phyloP scores from a whole-genome alignment of 2,113 vertebrate species.

The Calidris pugnax region DNA sequence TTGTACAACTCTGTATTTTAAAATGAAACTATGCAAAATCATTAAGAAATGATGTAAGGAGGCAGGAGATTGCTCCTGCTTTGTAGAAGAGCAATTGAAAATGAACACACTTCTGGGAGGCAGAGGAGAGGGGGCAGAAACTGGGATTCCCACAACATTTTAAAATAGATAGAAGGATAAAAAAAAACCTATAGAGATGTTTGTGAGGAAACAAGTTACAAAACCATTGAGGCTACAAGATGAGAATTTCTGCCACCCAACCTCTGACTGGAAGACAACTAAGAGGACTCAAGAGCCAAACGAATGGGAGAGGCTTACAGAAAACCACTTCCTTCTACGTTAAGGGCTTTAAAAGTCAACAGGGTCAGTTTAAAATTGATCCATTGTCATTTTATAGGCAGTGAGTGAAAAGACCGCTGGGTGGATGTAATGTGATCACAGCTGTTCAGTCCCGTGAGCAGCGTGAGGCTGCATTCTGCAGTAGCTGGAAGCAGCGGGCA shows the following conservation, averaged over 20 bases:
- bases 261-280: background rate
- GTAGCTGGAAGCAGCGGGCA: constrained; percentile 28
- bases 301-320: background rate
- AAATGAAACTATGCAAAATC: background rate
- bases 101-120: background rate
- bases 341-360: constrained; percentile 30
- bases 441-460: background rate
- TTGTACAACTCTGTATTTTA: background rate
- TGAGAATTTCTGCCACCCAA: background rate
- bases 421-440: constrained; percentile 40
- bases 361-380: constrained; percentile 53
- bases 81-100: background rate
- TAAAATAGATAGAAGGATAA: background rate
- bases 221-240: background rate
- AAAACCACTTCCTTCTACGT: background rate
- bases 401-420: background rate
- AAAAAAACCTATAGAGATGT: background rate
- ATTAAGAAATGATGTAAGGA: background rate
- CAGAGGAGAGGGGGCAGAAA: background rate
- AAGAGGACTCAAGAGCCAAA: background rate
- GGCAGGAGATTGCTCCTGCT: background rate
- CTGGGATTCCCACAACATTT: background rate
- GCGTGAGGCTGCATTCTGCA: background rate
- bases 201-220: background rate
- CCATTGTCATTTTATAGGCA: constrained; percentile 38